Evolutionary conservation across 2,797 vertebrate genomes (phyloP), one percentile per base, ranked within the genome.

Genomic region (Gila robusta): DNA sequence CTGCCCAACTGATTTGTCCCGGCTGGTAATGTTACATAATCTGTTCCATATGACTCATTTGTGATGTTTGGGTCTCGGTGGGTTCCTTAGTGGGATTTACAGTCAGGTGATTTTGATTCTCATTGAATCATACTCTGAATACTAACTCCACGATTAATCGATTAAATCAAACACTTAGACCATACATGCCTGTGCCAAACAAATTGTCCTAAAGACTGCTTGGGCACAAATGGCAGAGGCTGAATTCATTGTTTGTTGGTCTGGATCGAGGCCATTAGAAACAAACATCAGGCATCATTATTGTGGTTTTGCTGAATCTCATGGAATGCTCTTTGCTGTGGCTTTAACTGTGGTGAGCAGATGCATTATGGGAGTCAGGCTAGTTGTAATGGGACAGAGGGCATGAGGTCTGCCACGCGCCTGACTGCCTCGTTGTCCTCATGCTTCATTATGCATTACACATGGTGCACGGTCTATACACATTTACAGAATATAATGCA

Each of bases 371-470:
- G 79, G 66, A 86, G 21, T 35, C 10, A 35, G 59, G 76, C 16
- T 41, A 80, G 79, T 88, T 84, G 79, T 39, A 70, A 86, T 90
- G 84, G 86, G 91, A 90, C 88, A 56, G 39, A 9, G 86, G 86
- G 83, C 76, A 54, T 93, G 92, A 91, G 91, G 89, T 88, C 52
- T 76, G 87, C 85, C 87, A 23, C 0, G 23, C 86, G 85, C 44
- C 87, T 83, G 69, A 67, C 66, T 86, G 85, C 52, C 70, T 79
- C 37, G 26, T 47, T 72, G 47, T 35, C 59, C 26, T 69, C 59
- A 62, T 39, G 72, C 67, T 80, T 88, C 85, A 81, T 35, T 67
- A 28, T 70, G 74, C 79, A 76, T 62, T 66, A 69, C 59, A 67
- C 26, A 64, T 88, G 62, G 89, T 86, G 82, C 86, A 83, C 77